Base-by-base conservation (phyloP, 2,888 invertebrate genomes). In the Macropis europaea region DNA sequence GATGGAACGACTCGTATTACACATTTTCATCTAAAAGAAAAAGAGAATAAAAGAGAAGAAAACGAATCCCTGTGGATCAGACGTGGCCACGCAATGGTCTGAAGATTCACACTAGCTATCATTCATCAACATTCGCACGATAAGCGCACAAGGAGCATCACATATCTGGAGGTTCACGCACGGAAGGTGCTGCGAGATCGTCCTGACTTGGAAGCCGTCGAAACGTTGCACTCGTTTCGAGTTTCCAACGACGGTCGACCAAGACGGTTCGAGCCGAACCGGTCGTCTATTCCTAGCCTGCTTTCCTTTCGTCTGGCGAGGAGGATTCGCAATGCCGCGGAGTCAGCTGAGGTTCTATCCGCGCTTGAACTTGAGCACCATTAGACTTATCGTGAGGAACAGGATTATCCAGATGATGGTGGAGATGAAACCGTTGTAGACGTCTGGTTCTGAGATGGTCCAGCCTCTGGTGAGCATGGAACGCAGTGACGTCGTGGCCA, bases 401-500 rank as follows among this genome's bases (percentile, higher is more conserved):
- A 96, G 90, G 2, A 94, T 92, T 84, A 97, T 97, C 98, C 98
- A 98, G 40, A 93, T 92, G 48, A 96, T 91, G 1, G 97, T 97
- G 34, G 97, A 93, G 1, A 97, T 92, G 90, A 96, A 97, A 15
- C 97, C 97, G 88, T 94, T 93, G 90, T 97, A 97, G 0, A 98
- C 97, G 56, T 95, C 95, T 0, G 94, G 92, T 86, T 97, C 95
- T 0, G 92, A 87, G 59, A 98, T 92, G 45, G 93, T 93, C 97
- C 97, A 97, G 47, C 98, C 98, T 79, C 97, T 91, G 0, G 97
- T 97, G 48, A 97, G 92, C 90, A 97, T 95, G 56, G 96, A 95
- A 54, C 98, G 92, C 53, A 98, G 91, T 0, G 97, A 95, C 40
- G 97, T 95, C n/a, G 97, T 97, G n/a, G 97, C 97, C 88, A 97